A percentile compares a stretch with the other conserved stretches of the same genome.
These are phyloP conservation scores for Crotalus helleri DNA, from an alignment of 2,113 vertebrate genomes.

Conservation along the genomic window DNA sequence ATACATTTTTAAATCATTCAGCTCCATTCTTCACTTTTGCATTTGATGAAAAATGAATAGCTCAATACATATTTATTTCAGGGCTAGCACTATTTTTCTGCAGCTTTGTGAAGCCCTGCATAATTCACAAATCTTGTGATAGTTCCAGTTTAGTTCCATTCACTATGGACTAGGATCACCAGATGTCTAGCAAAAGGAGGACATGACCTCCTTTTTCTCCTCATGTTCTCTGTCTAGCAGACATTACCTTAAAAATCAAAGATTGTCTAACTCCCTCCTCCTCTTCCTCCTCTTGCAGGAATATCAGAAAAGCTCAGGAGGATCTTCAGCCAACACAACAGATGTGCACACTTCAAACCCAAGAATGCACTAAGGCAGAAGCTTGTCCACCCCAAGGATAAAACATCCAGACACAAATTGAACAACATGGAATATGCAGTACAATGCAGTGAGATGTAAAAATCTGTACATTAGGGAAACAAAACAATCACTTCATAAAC, in stretches of 20 bases:
- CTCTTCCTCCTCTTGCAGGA: too few species aligned
- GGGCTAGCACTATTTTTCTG: background rate
- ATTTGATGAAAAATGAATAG: background rate
- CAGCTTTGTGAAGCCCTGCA: background rate
- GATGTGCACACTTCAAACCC: too few species aligned
- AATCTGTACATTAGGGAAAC: too few species aligned
- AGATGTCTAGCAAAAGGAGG: background rate
- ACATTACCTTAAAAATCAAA: background rate
- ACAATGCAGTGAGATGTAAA: too few species aligned
- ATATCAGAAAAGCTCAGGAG: too few species aligned
- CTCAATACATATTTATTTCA: background rate
- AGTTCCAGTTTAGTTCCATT: background rate
- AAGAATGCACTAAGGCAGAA: too few species aligned
- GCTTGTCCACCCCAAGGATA: too few species aligned
- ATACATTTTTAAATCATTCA: background rate
- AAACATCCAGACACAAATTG: too few species aligned
- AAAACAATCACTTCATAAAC: too few species aligned
- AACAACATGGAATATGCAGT: too few species aligned
- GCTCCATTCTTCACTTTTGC: background rate
- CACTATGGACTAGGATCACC: background rate
- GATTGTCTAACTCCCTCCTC: background rate
- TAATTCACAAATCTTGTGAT: background rate
- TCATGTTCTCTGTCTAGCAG: background rate
- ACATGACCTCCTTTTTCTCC: background rate
- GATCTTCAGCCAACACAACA: too few species aligned